These are phyloP conservation scores for Pollenia amentaria DNA, from an alignment of 2,888 invertebrate genomes.

Conservation along the genomic window DNA sequence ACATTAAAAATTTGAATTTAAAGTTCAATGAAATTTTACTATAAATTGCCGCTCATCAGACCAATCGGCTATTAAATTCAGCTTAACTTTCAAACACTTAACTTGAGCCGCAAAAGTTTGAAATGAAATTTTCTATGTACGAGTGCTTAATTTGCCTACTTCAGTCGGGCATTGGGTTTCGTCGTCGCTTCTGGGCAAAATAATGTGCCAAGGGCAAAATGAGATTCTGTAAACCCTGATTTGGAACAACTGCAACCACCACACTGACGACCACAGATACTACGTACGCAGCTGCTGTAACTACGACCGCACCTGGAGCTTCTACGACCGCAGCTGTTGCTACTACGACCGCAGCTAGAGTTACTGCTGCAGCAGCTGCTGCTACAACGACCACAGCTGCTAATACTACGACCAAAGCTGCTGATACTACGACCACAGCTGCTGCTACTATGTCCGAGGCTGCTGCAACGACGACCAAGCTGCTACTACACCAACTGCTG, in stretches of 20 bases:
- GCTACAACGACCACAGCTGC: background rate
- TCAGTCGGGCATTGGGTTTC: background rate
- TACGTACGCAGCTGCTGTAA: background rate
- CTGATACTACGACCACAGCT: background rate
- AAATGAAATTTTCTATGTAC: conserved; percentile 43
- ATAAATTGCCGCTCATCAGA: too few relatives aligned
- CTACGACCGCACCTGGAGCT: background rate
- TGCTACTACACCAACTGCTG: too few relatives aligned
- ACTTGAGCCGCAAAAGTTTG: background rate
- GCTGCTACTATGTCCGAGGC: background rate
- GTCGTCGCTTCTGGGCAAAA: background rate
- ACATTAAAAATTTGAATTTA: too few relatives aligned
- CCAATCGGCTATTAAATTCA: too few relatives aligned
- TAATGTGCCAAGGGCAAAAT: background rate
- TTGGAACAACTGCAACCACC: background rate
- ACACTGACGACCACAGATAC: background rate
- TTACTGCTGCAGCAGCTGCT: too few relatives aligned
- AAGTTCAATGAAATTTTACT: too few relatives aligned
- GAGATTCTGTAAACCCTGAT: background rate
- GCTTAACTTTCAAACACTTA: too few relatives aligned
- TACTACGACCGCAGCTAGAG: background rate
- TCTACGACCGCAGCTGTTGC: background rate
- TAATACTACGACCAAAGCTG: too few relatives aligned
- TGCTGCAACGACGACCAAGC: background rate
- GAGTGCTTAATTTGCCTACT: background rate